phyloP scores from a whole-genome alignment of 2,113 vertebrate species.

The Callionymus lyra region DNA sequence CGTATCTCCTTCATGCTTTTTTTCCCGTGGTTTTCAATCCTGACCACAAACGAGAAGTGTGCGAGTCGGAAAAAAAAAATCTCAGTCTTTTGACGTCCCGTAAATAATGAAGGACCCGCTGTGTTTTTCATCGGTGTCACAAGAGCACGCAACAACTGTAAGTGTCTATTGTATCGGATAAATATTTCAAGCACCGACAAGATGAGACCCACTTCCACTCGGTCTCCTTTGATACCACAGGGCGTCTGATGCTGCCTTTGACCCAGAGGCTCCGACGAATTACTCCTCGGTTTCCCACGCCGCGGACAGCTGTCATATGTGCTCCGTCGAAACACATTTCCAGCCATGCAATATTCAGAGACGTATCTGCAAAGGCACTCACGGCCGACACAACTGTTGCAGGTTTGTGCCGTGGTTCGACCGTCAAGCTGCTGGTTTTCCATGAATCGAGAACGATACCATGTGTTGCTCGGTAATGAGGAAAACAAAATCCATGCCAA shows the following conservation, averaged over 20 bases:
- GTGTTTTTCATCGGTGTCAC: conserved; percentile 39
- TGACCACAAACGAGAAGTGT: too few relatives aligned
- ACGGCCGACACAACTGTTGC: conserved; percentile 23
- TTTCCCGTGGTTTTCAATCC: too few relatives aligned
- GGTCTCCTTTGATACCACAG: conserved; percentile 38
- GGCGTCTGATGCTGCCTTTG: conserved; percentile 30
- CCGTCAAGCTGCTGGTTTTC: neutral
- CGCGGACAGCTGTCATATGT: conserved; percentile 36
- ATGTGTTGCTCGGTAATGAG: too few relatives aligned
- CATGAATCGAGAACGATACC: too few relatives aligned
- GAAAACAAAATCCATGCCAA: too few relatives aligned
- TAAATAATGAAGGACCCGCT: conserved; percentile 34
- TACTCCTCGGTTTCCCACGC: conserved; percentile 18
- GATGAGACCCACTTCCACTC: conserved; percentile 36
- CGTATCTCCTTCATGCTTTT: too few relatives aligned
- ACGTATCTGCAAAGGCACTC: conserved; percentile 20
- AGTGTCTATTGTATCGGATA: conserved; percentile 47
- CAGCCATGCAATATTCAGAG: conserved; percentile 46
- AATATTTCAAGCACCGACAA: conserved; percentile 49
- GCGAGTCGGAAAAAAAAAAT: too few relatives aligned
- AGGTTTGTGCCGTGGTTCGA: conserved; percentile 10
- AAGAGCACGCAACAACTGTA: conserved; percentile 26
- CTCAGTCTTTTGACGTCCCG: neutral
- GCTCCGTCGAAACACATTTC: conserved; percentile 45
- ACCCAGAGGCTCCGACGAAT: conserved; percentile 19